Percentiles rank a stretch among this genome's conserved stretches.
These are phyloP conservation scores for Parauchenoglanis ngamensis DNA, from an alignment of 2,797 vertebrate species.

Conservation along the genomic window DNA sequence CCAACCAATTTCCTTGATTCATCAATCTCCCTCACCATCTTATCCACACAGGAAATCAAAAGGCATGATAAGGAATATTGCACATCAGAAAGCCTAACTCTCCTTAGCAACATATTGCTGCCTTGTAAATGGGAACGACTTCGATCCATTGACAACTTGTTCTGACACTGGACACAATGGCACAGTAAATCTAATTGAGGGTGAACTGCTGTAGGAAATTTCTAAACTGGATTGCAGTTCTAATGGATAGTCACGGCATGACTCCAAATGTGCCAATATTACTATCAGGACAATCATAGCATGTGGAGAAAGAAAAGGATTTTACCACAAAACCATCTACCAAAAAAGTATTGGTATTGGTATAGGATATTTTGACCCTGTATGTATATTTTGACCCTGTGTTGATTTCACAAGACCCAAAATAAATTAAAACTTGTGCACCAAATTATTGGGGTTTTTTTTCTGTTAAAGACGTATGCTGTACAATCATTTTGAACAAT, in stretches of 20 bases:
- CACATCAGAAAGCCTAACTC: conserved; percentile 37
- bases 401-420: too few species aligned
- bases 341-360: not conserved
- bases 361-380: too few species aligned
- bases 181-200: conserved; percentile 45
- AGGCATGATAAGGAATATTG: conserved; percentile 48
- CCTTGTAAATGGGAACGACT: conserved; percentile 31
- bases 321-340: not conserved
- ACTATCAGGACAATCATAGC: not conserved
- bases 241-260: not conserved
- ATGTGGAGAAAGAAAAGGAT: too few species aligned
- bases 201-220: conserved; percentile 23
- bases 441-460: too few species aligned
- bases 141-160: conserved; percentile 46
- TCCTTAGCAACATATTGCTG: conserved; percentile 38
- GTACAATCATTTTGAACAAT: too few species aligned
- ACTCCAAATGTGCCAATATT: not conserved
- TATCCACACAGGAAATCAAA: conserved; percentile 55
- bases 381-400: too few species aligned
- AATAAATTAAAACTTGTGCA: too few species aligned
- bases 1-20: conserved; percentile 52
- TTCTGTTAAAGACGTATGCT: too few species aligned
- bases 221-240: conserved; percentile 14
- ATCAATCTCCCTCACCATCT: conserved; percentile 52
- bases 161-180: conserved; percentile 35